Evolutionary conservation across 1,140 invertebrate species (phyloP).

Genomic region (Venturia canescens): DNA sequence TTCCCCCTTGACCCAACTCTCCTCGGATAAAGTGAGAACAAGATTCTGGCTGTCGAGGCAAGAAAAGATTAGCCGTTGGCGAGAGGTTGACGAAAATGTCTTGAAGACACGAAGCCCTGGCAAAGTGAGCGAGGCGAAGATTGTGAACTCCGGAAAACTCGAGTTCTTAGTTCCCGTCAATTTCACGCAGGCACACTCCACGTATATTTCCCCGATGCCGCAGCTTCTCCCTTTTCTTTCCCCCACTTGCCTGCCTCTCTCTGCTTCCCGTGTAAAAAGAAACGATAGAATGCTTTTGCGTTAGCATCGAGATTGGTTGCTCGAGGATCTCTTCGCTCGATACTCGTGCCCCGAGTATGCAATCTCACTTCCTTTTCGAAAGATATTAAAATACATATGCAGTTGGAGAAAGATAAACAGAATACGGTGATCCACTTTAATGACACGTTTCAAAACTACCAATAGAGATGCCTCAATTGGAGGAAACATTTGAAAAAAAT

Average conservation of each 20-base stretch:
- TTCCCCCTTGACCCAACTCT: background rate
- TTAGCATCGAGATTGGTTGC: background rate
- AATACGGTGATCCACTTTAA: background rate
- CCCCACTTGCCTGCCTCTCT: background rate
- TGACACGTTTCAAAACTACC: too few relatives aligned
- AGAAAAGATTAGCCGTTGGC: background rate
- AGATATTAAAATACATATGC: background rate
- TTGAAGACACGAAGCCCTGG: background rate
- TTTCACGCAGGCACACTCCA: background rate
- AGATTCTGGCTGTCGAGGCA: background rate
- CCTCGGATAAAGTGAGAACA: background rate
- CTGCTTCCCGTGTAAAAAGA: background rate
- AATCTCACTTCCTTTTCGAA: background rate
- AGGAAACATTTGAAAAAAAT: too few relatives aligned
- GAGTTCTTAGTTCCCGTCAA: background rate
- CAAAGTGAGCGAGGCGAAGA: background rate
- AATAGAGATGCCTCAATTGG: too few relatives aligned
- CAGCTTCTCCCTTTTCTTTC: background rate
- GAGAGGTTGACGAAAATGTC: background rate
- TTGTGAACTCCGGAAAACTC: background rate
- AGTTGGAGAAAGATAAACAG: background rate
- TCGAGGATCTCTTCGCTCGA: background rate
- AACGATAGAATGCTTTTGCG: background rate
- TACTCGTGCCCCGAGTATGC: background rate
- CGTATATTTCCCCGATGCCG: too few relatives aligned